A percentile compares a stretch with the other conserved stretches of the same genome.
phyloP scores from a whole-genome alignment of 2,113 vertebrate genomes.

The Bothrops jararaca region DNA sequence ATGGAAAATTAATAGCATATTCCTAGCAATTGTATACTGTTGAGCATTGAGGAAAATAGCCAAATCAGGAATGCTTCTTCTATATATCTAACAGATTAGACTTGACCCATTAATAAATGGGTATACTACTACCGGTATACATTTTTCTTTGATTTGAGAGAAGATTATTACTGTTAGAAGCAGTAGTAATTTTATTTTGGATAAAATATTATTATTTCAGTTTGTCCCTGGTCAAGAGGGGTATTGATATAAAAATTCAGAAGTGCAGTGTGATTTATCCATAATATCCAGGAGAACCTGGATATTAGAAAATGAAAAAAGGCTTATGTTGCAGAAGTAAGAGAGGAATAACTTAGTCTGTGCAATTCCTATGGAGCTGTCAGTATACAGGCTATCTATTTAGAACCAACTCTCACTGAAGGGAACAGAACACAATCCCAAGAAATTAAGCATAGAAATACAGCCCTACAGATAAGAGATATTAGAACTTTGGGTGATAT shows the following conservation, averaged over 20 bases:
- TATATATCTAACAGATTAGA: not conserved
- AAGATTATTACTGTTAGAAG: not conserved
- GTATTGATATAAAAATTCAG: not conserved
- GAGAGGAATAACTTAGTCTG: not conserved
- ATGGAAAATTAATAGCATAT: not conserved
- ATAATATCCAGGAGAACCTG: not conserved
- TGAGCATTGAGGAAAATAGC: not conserved
- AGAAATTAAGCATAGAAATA: not conserved
- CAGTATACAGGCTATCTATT: not conserved
- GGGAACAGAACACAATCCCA: not conserved
- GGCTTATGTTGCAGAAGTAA: not conserved
- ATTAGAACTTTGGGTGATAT: not conserved
- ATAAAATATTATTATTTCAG: not conserved
- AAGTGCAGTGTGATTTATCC: not conserved
- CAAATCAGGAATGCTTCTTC: not conserved
- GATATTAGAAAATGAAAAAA: not conserved
- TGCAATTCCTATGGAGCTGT: not conserved
- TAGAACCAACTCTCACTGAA: not conserved
- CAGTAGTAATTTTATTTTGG: not conserved
- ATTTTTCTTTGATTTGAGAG: not conserved
- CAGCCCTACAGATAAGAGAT: not conserved
- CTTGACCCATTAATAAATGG: not conserved
- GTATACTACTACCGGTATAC: not conserved
- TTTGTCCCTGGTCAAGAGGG: not conserved
- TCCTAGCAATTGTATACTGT: not conserved